Evolutionary conservation across 2,888 invertebrate genomes (phyloP).

Genomic region (Athalia rosae): DNA sequence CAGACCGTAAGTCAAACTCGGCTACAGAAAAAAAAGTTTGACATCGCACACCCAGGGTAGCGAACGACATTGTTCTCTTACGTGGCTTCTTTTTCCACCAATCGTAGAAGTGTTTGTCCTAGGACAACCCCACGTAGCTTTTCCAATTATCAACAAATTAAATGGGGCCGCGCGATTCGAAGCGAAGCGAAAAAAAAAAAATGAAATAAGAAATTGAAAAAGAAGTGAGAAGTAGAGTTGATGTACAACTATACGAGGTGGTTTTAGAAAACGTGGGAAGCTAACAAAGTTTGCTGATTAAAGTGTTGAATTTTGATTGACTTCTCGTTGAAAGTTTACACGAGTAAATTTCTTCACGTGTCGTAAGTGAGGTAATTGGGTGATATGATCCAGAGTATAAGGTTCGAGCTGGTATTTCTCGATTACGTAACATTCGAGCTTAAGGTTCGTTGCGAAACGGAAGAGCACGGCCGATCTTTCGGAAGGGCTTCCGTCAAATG

Average conservation of each 20-base stretch:
- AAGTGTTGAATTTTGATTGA: constrained; percentile 23
- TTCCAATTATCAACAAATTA: too few relatives aligned
- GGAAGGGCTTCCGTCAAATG: constrained; percentile 62
- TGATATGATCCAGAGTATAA: not conserved
- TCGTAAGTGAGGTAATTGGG: not conserved
- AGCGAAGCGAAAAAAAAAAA: too few relatives aligned
- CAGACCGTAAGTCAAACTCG: too few relatives aligned
- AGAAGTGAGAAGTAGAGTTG: not conserved
- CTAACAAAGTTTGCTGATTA: constrained; percentile 25
- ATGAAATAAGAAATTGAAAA: too few relatives aligned
- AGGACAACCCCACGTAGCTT: too few relatives aligned
- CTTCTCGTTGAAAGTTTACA: not conserved
- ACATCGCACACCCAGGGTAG: too few relatives aligned
- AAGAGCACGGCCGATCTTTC: constrained; percentile 60
- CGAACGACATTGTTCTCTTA: too few relatives aligned
- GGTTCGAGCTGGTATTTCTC: not conserved
- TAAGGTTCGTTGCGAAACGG: constrained; percentile 48
- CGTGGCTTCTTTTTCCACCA: too few relatives aligned
- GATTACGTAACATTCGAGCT: constrained; percentile 60
- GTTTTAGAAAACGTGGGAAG: not conserved
- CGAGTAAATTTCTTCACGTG: not conserved
- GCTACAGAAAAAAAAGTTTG: too few relatives aligned
- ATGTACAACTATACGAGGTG: not conserved
- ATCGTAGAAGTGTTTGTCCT: too few relatives aligned
- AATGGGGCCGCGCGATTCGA: not conserved